phyloP scores from a whole-genome alignment of 1,140 invertebrate genomes.

The Aphis craccivora region DNA sequence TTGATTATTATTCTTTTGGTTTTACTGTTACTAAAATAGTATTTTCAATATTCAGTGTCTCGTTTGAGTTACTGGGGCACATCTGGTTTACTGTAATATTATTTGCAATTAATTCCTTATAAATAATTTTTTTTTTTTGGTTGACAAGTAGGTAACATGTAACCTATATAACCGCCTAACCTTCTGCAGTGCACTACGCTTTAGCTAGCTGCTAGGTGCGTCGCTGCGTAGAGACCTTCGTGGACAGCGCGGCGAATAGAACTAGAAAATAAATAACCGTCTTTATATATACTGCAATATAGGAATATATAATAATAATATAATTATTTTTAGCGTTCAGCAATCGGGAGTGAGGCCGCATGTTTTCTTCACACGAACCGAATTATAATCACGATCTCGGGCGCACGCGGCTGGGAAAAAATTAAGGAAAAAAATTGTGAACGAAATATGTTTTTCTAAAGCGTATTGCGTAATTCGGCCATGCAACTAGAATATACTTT shows the following conservation, averaged over 20 bases:
- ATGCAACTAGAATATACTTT: no score
- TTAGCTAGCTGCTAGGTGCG: no score
- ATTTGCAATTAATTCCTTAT: background rate
- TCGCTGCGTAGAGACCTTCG: background rate
- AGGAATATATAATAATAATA: background rate
- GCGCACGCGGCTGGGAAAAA: background rate
- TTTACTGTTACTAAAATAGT: background rate
- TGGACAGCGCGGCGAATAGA: background rate
- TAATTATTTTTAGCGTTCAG: background rate
- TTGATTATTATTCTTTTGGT: no score
- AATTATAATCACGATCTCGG: conserved; percentile 14
- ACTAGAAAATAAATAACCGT: background rate
- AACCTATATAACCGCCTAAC: background rate
- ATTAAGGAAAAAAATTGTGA: background rate
- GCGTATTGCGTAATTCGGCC: background rate
- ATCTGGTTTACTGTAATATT: background rate
- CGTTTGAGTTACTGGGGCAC: background rate
- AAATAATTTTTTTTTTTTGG: background rate
- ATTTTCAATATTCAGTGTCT: background rate
- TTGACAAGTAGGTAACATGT: background rate
- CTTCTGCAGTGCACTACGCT: background rate
- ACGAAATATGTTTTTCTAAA: background rate
- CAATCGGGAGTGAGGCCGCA: background rate
- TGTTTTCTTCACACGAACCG: conserved; percentile 19
- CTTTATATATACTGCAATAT: background rate